phyloP scores from a whole-genome alignment of 1,140 invertebrate species.

The Branchinecta lynchi region DNA sequence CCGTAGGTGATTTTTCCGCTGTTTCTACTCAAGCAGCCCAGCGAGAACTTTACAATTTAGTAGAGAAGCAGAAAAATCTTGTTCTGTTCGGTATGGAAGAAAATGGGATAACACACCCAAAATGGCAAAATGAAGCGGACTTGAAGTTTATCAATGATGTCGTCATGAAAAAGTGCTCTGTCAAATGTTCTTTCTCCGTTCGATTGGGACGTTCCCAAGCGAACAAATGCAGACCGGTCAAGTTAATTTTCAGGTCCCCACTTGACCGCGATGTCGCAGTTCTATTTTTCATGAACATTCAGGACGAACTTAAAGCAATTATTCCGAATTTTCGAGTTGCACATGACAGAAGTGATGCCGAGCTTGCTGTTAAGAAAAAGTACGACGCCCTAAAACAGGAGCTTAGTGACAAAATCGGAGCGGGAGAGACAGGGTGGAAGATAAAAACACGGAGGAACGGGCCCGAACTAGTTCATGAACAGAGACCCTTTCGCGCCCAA shows the following conservation, averaged over 20 bases:
- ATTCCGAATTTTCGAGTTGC: background rate
- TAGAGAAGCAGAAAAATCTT: background rate
- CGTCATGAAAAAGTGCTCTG: background rate
- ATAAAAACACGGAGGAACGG: background rate
- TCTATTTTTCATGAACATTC: background rate
- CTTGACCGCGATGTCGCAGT: background rate
- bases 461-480: background rate
- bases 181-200: slow-evolving; percentile 1
- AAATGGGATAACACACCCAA: background rate
- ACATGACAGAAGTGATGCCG: background rate
- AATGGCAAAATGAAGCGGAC: background rate
- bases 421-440: background rate
- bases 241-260: background rate
- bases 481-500: background rate
- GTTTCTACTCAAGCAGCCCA: no score
- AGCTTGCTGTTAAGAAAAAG: background rate
- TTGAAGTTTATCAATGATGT: slow-evolving; percentile 1
- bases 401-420: background rate
- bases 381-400: background rate
- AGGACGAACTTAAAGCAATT: background rate
- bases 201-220: background rate
- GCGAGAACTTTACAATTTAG: no score
- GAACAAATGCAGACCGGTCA: background rate
- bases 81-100: background rate
- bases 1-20: no score